Evolutionary conservation across 2,797 vertebrate genomes (phyloP), one percentile per base, ranked within the genome.

Genomic region (Sciurus carolinensis): DNA sequence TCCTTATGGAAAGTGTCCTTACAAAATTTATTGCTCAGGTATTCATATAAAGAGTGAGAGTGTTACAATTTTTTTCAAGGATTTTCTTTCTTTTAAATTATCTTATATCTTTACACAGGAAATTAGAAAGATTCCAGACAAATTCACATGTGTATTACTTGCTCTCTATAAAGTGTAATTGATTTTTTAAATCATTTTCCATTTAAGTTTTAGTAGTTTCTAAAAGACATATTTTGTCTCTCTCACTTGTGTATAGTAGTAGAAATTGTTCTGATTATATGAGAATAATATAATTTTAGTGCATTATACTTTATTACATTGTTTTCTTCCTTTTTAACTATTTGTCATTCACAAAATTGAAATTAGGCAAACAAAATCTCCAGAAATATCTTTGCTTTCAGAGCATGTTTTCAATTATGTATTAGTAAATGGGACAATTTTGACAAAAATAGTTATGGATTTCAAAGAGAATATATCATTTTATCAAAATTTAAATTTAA

Each of bases 21-120:
- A 66, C 87, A 95, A 95, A 97, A 92, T 98, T 96, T 97, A 96
- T 97, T 97, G 96, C 85, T 98, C 97, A 98, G 94, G 96, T 98
- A 95, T 97, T 98, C 20, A 36, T 75, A 39, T 54, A 39, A 90
- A 77, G 5, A 84, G 52, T 42, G 83, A 91, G 24, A 54, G 66
- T 71, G 79, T 44, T 64, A 44, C 4, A 44, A 71, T n/a, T 50
- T 12, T 82, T 8, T 82, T 47, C 44, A 84, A 82, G 14, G 72
- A 3, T 57, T 85, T 33, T 93, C 96, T 96, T 33, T 73, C 5
- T 62, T 87, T 90, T 62, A 72, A 84, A 57, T 90, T 2, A 54
- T 44, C 62, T 47, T 91, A 92, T 96, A 75, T 82, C 0, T 97
- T 95, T 33, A 92, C 8, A 94, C 42, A 93, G 80, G 87, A 94